Evolutionary conservation across 1,140 invertebrate genomes (phyloP).

Genomic region (Drosophila saltans): DNA sequence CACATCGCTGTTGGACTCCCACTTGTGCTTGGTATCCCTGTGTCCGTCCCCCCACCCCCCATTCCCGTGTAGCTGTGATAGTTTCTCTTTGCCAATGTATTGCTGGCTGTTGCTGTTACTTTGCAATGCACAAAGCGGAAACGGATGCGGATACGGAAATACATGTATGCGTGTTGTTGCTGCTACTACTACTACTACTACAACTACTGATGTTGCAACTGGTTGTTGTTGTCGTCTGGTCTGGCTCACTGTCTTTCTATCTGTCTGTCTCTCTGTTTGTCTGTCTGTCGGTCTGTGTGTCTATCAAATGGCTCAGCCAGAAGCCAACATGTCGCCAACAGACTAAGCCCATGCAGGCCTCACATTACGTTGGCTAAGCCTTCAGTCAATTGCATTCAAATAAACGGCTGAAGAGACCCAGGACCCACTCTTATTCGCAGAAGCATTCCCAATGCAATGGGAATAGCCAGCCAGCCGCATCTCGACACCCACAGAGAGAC

Average conservation of each 20-base stretch:
- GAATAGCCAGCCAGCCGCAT: neutral
- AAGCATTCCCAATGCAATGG: slow-evolving; percentile 4
- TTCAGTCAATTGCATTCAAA: slow-evolving; percentile 80
- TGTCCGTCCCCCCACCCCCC: neutral
- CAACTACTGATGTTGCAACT: slow-evolving; percentile 41
- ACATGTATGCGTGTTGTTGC: slow-evolving; percentile 71
- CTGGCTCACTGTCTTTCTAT: slow-evolving; percentile 16
- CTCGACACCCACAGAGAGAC: slow-evolving; percentile 34
- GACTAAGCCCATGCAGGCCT: slow-evolving; percentile 64
- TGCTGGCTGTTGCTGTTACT: slow-evolving; percentile 42
- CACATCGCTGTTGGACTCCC: neutral
- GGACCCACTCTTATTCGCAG: slow-evolving; percentile 7
- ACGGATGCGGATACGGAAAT: slow-evolving; percentile 76
- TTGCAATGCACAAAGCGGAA: slow-evolving; percentile 76
- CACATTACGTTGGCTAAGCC: slow-evolving; percentile 70
- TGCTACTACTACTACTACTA: too few relatives aligned
- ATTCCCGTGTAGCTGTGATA: neutral
- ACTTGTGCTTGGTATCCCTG: too few relatives aligned
- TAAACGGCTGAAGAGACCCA: slow-evolving; percentile 50
- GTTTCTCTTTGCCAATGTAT: neutral
- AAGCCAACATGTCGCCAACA: slow-evolving; percentile 78
- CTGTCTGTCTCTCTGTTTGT: slow-evolving; percentile 25
- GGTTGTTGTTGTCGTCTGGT: slow-evolving; percentile 32
- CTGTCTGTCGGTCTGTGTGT: slow-evolving; percentile 26
- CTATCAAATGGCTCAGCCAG: slow-evolving; percentile 61